A percentile compares a stretch with the other conserved stretches of the same genome.
phyloP scores from a whole-genome alignment of 2,113 vertebrate species.

The Haplotaxodon microlepis region DNA sequence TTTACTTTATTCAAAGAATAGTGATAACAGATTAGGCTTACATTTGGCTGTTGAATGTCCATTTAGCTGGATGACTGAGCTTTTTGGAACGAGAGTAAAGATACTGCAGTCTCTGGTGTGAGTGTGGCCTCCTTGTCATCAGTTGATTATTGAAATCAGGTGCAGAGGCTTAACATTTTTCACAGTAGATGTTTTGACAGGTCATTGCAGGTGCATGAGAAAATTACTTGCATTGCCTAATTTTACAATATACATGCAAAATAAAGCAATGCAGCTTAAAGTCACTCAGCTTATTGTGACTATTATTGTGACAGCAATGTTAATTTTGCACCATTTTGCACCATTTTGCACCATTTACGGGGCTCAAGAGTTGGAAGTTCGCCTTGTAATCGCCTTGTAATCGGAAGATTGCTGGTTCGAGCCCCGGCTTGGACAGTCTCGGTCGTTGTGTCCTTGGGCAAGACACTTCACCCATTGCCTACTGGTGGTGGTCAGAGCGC shows the following conservation, averaged over 20 bases:
- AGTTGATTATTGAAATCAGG: conserved; percentile 29
- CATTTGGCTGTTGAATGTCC: neutral
- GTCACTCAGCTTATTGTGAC: neutral
- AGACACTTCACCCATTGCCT: neutral
- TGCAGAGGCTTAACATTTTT: neutral
- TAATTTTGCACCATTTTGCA: neutral
- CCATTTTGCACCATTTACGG: neutral
- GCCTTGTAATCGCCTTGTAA: neutral
- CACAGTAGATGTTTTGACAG: neutral
- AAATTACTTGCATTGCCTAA: neutral
- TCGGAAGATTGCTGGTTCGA: neutral
- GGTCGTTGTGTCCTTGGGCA: neutral
- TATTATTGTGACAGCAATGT: neutral
- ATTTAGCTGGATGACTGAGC: neutral
- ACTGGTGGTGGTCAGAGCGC: neutral
- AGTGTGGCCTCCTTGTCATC: neutral
- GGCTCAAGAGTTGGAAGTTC: neutral
- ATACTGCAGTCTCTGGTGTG: neutral
- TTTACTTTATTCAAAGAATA: neutral
- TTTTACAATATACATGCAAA: neutral
- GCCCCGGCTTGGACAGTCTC: neutral
- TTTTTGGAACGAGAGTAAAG: neutral
- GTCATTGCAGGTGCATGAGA: neutral
- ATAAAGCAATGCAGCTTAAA: neutral
- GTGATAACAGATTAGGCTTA: neutral